These are phyloP conservation scores for Scomber japonicus DNA, from an alignment of 2,113 vertebrate species.

Conservation along the genomic window DNA sequence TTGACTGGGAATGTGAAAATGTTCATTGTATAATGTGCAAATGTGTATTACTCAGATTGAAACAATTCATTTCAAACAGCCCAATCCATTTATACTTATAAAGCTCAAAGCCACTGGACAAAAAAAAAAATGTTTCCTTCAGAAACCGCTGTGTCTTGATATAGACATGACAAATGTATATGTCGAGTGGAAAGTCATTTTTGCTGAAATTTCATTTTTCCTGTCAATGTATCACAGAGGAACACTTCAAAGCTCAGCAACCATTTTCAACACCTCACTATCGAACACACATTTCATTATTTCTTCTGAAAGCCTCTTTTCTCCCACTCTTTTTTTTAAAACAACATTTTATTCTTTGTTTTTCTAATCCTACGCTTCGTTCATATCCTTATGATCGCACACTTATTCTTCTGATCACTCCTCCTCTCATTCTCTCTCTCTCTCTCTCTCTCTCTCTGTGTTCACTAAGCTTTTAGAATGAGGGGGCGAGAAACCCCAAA, in stretches of 20 bases:
- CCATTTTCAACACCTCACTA: conserved; percentile 27
- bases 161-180: conserved; percentile 23
- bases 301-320: conserved; percentile 11
- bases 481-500: conserved; percentile 76
- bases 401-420: conserved; percentile 59
- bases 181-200: conserved; percentile 18
- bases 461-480: conserved; percentile 68
- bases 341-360: conserved; percentile 42
- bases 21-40: too few relatives aligned
- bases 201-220: conserved; percentile 35
- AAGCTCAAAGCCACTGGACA: not conserved
- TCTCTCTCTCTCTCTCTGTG: conserved; percentile 32
- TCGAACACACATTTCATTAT: conserved; percentile 34
- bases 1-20: too few relatives aligned
- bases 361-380: conserved; percentile 46
- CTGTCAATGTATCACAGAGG: conserved; percentile 25
- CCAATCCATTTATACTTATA: not conserved
- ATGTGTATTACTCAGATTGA: too few relatives aligned
- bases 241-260: conserved; percentile 34
- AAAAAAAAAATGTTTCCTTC: not conserved
- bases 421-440: conserved; percentile 1
- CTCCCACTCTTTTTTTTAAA: conserved; percentile 20
- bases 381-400: conserved; percentile 43
- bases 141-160: conserved; percentile 4
- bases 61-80: too few relatives aligned